Evolutionary conservation across 37 sponge, comb jelly and placozoan species (phyloP).

Genomic region (Chondrosia reniformis): DNA sequence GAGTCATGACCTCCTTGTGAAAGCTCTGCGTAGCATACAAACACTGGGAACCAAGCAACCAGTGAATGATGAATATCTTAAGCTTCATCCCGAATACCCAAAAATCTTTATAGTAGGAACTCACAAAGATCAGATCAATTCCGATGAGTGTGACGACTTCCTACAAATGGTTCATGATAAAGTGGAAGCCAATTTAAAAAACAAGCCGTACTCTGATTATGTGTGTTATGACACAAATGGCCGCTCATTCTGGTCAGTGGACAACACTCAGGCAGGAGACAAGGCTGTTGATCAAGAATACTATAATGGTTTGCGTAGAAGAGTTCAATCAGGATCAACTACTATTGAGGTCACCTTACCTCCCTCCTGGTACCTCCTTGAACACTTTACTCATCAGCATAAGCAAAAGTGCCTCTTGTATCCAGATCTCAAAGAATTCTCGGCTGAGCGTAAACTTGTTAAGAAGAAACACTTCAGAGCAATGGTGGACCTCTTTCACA

Average conservation of each 20-base stretch:
- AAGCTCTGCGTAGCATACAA: conserved; percentile 16
- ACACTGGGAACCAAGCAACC: neutral
- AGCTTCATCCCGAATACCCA: neutral
- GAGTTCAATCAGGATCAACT: neutral
- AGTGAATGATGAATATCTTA: neutral
- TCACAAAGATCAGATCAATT: neutral
- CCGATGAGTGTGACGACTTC: neutral
- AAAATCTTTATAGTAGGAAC: conserved; percentile 8
- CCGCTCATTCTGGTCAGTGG: conserved; percentile 16
- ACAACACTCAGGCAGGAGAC: conserved; percentile 19
- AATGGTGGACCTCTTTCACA: neutral
- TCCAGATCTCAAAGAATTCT: neutral
- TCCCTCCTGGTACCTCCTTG: neutral
- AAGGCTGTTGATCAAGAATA: conserved; percentile 1
- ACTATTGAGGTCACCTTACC: neutral
- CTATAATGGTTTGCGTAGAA: neutral
- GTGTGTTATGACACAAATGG: neutral
- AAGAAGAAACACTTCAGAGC: neutral
- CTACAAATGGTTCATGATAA: too few species aligned
- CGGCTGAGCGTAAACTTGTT: neutral
- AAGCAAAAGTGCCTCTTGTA: neutral
- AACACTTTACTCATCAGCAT: neutral
- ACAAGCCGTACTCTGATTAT: neutral
- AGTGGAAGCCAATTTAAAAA: neutral
- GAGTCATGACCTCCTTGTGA: neutral